Base-by-base conservation (phyloP, 2,888 invertebrate genomes). In the Yponomeuta sedellus region DNA sequence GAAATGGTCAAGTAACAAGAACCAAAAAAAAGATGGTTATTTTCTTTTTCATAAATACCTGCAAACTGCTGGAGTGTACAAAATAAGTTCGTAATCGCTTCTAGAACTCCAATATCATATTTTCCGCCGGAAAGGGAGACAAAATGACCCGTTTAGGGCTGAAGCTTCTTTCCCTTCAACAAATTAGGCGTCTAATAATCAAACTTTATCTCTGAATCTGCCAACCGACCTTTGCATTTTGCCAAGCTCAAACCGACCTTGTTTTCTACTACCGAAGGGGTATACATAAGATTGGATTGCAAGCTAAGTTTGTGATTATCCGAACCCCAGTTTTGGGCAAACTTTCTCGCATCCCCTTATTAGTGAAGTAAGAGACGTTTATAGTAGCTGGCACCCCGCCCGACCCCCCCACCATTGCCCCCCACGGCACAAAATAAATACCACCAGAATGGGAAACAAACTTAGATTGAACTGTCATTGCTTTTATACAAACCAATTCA, bases 161-260 rank as follows among this genome's bases (percentile, higher is more conserved):
- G n/a, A 58, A 58, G 58, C 20, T 12, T 19, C 12, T 22, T 58
- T 58, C 11, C 58, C 58, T 58, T 22, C 58, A 20, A 58, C 58
- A 58, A 58, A 58, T 58, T 58, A 58, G 58, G 20, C 10, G n/a
- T 58, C 19, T 58, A 10, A 58, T 58, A 58, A 58, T 58, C 58
- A 58, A 58, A 58, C 58, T 58, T 58, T 58, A 52, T 52, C 58
- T 19, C n/a, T 10, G 58, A 19, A 20, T 19, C 58, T 19, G 11
- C 58, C 58, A 58, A 58, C 12, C 3, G 12, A 52, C 12, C 44
- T 16, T 12, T 52, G 16, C 44, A 16, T 16, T 4, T 52, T 52
- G 44, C 44, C 44, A 52, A 52, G 44, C 44, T 3, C 1, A 52
- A 52, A 16, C 16, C 44, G 16, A 52, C 44, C 16, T 52, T 16